A percentile compares a stretch with the other conserved stretches of the same genome.
These are phyloP conservation scores for Leptopilina drosophilae DNA, from an alignment of 2,888 invertebrate genomes.

Conservation along the genomic window DNA sequence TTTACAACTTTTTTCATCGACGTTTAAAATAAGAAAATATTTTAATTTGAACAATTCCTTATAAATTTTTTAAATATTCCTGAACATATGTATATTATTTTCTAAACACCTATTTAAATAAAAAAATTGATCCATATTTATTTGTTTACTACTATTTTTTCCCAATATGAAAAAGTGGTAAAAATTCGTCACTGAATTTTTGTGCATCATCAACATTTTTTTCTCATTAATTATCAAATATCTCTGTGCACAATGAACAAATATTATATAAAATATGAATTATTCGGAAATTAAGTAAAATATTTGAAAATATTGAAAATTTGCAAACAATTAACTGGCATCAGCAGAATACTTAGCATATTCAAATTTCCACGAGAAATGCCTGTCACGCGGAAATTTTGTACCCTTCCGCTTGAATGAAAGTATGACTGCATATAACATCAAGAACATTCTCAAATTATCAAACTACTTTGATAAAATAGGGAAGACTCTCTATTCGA, in stretches of 20 bases:
- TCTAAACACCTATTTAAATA: too few relatives aligned
- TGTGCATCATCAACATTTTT: neutral
- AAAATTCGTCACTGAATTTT: too few relatives aligned
- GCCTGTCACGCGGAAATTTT: neutral
- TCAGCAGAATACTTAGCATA: constrained; percentile 18
- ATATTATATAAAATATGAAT: too few relatives aligned
- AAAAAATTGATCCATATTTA: too few relatives aligned
- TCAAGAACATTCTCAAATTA: constrained; percentile 14
- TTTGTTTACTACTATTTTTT: too few relatives aligned
- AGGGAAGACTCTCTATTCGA: constrained; percentile 3
- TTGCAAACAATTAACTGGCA: neutral
- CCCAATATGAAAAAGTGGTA: too few relatives aligned
- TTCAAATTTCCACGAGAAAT: neutral
- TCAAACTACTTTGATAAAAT: neutral
- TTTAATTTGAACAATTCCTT: too few relatives aligned
- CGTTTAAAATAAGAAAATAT: too few relatives aligned
- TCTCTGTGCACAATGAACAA: too few relatives aligned
- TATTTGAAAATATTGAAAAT: constrained; percentile 2
- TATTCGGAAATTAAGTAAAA: neutral
- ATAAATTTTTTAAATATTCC: too few relatives aligned
- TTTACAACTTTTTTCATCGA: too few relatives aligned
- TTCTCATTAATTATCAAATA: neutral
- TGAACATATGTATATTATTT: too few relatives aligned
- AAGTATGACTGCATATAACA: neutral
- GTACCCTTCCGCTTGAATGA: neutral